These are phyloP conservation scores for Sporophila hypoxantha DNA, from an alignment of 2,113 vertebrate species.

Conservation along the genomic window DNA sequence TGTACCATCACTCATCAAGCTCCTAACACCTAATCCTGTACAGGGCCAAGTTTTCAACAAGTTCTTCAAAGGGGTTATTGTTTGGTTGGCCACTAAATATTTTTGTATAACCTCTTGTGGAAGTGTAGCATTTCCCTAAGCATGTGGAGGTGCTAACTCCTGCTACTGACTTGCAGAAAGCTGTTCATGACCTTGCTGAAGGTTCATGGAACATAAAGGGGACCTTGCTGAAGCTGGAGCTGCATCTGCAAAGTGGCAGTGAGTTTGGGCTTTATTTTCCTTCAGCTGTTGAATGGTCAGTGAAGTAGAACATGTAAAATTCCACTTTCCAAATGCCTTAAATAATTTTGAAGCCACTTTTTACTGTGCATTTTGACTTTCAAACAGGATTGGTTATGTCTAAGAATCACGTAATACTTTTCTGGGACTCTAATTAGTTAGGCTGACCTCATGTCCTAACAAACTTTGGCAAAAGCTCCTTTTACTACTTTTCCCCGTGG, in stretches of 20 bases:
- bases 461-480: neutral
- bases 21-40: neutral
- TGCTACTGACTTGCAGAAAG: neutral
- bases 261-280: neutral
- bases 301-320: neutral
- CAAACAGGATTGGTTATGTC: neutral
- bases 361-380: neutral
- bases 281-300: neutral
- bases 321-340: neutral
- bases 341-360: neutral
- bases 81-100: neutral
- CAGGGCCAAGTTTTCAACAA: slow-evolving; percentile 10
- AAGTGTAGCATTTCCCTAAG: neutral
- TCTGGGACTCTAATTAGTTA: neutral
- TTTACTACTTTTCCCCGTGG: neutral
- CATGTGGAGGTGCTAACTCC: neutral
- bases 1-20: neutral
- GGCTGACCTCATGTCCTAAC: neutral
- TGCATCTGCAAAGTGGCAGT: neutral
- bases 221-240: neutral
- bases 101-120: neutral
- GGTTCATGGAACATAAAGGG: neutral
- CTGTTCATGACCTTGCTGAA: neutral
- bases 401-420: neutral
- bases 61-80: neutral